Evolutionary conservation across 2,797 vertebrate genomes (phyloP).

Genomic region (Momotus momota): DNA sequence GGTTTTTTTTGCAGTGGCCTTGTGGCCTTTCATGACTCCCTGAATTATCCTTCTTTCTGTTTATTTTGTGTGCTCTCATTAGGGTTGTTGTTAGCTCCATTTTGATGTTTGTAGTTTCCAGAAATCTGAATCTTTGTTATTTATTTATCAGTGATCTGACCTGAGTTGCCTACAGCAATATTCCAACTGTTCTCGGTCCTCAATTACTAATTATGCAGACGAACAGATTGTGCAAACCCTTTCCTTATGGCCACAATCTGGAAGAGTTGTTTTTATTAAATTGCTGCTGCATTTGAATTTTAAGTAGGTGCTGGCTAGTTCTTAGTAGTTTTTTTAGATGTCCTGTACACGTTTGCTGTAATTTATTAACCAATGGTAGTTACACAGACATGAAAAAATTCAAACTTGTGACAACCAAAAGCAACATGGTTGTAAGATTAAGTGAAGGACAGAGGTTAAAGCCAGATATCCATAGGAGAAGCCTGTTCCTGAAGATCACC

Average conservation of each 20-base stretch:
- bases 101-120: conserved; percentile 77
- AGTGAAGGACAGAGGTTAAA: not conserved
- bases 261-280: conserved; percentile 75
- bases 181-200: conserved; percentile 84
- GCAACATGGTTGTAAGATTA: not conserved
- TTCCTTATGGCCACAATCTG: conserved; percentile 82
- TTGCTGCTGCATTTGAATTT: conserved; percentile 74
- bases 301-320: conserved; percentile 59
- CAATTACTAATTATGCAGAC: conserved; percentile 83
- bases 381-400: not conserved
- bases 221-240: conserved; percentile 83
- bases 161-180: conserved; percentile 77
- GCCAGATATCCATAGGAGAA: not conserved
- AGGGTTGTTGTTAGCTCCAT: conserved; percentile 71
- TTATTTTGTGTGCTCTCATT: conserved; percentile 76
- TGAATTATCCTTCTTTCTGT: conserved; percentile 67
- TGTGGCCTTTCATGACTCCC: conserved; percentile 20
- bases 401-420: not conserved
- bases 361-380: not conserved
- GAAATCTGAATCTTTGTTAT: conserved; percentile 81
- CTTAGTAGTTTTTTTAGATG: not conserved
- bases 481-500: not conserved
- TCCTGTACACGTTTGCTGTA: not conserved
- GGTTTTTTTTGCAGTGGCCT: not conserved
- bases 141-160: conserved; percentile 81